phyloP scores from a whole-genome alignment of 2,797 vertebrate genomes.

The Caiman crocodilus region DNA sequence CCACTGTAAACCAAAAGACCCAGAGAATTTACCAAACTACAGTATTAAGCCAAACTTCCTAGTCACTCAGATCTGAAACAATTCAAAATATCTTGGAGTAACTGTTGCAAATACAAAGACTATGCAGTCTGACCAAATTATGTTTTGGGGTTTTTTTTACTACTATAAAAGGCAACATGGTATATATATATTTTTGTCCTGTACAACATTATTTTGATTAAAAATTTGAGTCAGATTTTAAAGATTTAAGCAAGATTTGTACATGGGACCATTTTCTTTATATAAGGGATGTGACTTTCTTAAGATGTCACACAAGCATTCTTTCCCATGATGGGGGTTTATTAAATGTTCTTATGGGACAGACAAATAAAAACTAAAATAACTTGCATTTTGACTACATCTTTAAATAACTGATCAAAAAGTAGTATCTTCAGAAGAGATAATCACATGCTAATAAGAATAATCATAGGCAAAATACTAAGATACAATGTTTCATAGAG shows the following conservation, averaged over 20 bases:
- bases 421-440: not conserved
- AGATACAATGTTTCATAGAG: not conserved
- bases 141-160: not conserved
- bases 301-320: not conserved
- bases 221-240: not conserved
- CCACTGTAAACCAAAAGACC: not conserved
- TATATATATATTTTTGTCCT: not conserved
- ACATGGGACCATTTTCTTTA: not conserved
- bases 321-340: not conserved
- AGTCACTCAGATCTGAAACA: not conserved
- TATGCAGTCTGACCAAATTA: not conserved
- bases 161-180: not conserved
- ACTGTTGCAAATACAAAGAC: not conserved
- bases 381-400: not conserved
- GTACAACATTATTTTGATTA: not conserved
- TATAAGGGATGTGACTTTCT: not conserved
- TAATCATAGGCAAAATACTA: not conserved
- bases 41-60: not conserved
- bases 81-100: not conserved
- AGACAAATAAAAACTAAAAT: not conserved
- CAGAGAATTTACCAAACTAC: slow-evolving; percentile 14
- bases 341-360: not conserved
- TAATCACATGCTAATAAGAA: not conserved
- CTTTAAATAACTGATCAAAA: not conserved
- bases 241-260: not conserved